Conservation (phyloP, 2,888 invertebrate genomes). For the Microctonus aethiopoides region DNA sequence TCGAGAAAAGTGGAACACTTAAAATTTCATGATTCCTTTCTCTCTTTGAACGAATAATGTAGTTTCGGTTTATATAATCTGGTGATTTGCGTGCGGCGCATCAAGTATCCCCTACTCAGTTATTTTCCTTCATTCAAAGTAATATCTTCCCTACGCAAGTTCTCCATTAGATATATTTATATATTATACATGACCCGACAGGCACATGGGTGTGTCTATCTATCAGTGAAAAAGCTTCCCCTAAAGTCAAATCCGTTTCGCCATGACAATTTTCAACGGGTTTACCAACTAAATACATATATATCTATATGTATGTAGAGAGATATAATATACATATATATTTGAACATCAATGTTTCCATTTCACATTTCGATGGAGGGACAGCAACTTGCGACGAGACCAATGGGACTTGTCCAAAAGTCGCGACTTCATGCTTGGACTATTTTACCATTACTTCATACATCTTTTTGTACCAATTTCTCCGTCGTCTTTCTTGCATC, state of each 20-base stretch:
- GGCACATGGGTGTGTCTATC: not conserved
- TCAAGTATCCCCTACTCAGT: not conserved
- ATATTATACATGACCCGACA: not conserved
- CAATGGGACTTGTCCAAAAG: constrained; percentile 40
- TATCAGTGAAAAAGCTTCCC: not conserved
- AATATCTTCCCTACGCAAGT: not conserved
- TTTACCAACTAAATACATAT: not conserved
- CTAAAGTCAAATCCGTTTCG: constrained; percentile 3
- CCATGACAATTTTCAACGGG: not conserved
- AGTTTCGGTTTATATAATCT: not conserved
- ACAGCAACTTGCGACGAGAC: constrained; percentile 32
- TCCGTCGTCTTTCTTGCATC: not conserved
- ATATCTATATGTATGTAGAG: too few relatives aligned
- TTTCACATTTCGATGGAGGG: constrained; percentile 18
- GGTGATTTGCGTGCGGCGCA: not conserved
- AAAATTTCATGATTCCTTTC: not conserved
- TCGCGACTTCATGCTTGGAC: constrained; percentile 26
- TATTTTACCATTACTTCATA: not conserved
- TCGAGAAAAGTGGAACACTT: not conserved
- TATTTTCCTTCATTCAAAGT: not conserved
- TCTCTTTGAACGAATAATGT: not conserved
- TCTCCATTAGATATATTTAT: not conserved
- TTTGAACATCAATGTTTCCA: not conserved
- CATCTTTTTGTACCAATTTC: not conserved
- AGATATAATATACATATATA: not conserved